Evolutionary conservation across 2,888 invertebrate species (phyloP), one percentile per base, ranked within the genome.

Genomic region (Cancer borealis): DNA sequence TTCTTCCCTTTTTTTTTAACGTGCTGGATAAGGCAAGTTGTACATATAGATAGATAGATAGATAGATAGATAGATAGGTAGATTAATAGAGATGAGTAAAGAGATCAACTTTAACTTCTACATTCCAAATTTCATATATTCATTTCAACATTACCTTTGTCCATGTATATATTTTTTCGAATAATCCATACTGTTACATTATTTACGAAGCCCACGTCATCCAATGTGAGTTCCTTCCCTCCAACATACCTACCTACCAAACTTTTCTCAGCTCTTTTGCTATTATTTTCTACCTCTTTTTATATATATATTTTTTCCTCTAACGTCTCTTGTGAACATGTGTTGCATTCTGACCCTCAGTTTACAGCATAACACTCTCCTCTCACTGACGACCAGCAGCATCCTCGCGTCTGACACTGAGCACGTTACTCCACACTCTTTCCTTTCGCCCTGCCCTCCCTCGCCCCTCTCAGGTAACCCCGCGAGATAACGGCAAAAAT

Each of bases 401-500:
- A n/a, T 73, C 73, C 26, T 73, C n/a, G 5, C 54, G 14, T 54
- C 54, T 54, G 54, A 14, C 54, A 54, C 54, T 54, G 54, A 54
- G 17, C 14, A 54, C 54, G 54, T 54, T 8, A 73, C 26, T 73
- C 66, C 73, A 6, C 73, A n/a, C 73, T 26, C 73, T 73, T 73
- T 73, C 73, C 73, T n/a, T 21, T 73, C 73, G 12, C 66, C 5
- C 14, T 73, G n/a, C 73, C 73, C 5, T 73, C 26, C 26, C 73
- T 14, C 73, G n/a, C 26, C 73, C n/a, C 73, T 73, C 73, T 73
- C 73, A 21, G 73, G 73, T 26, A 73, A 73, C n/a, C 26, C n/a
- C 73, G 73, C 73, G n/a, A 73, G 73, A 73, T 73, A 73, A 73
- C 73, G 73, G 73, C 66, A 73, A 73, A 73, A 73, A 21, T 73